Conservation (phyloP, 2,888 invertebrate genomes). For the Eristalis arbustorum region DNA sequence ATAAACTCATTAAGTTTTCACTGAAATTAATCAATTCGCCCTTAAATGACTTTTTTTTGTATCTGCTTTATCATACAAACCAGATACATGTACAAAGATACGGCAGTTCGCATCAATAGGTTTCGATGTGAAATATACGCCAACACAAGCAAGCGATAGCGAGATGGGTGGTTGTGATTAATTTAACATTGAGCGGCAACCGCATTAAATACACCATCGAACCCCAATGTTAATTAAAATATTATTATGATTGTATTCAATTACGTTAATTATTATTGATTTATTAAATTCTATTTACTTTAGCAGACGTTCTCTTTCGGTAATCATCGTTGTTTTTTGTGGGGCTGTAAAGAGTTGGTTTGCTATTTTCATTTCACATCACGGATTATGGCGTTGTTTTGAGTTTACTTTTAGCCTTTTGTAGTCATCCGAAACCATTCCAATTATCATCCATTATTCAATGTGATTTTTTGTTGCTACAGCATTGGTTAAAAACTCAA, state of each 20-base stretch:
- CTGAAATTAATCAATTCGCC: background rate
- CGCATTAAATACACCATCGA: slow-evolving; percentile 12
- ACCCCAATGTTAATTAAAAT: slow-evolving; percentile 44
- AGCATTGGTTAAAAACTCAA: too few relatives aligned
- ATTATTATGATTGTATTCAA: slow-evolving; percentile 50
- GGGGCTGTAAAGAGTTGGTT: background rate
- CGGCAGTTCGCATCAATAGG: background rate
- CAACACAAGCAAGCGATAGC: slow-evolving; percentile 1
- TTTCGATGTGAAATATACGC: background rate
- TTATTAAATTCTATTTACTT: slow-evolving; percentile 23
- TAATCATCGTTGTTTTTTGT: background rate
- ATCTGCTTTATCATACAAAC: background rate
- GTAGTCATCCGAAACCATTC: background rate
- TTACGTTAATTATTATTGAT: slow-evolving; percentile 56
- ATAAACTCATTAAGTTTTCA: background rate
- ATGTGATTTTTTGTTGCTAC: too few relatives aligned
- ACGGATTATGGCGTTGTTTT: background rate
- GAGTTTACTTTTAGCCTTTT: background rate
- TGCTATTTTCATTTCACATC: background rate
- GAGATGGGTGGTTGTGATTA: background rate
- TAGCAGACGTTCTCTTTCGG: background rate
- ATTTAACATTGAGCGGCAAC: slow-evolving; percentile 32
- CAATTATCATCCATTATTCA: background rate
- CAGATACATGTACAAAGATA: background rate
- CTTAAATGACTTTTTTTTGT: background rate